Conservation (phyloP, 2,888 invertebrate species). For the Psylliodes chrysocephalus region DNA sequence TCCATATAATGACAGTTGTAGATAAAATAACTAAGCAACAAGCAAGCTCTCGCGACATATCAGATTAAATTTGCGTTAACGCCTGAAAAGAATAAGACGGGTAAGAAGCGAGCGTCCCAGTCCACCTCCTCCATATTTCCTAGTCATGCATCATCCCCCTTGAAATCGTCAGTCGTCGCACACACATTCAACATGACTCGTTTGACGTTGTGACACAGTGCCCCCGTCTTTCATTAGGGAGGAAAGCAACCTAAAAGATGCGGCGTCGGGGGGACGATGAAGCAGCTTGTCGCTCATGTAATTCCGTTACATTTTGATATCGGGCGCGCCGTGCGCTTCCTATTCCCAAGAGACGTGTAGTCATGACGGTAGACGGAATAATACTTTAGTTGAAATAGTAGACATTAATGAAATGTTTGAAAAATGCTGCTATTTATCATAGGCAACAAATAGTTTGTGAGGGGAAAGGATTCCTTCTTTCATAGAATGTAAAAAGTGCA, state of each 20-base stretch:
- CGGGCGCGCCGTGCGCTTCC: slow-evolving; percentile 29
- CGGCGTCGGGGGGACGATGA: slow-evolving; percentile 45
- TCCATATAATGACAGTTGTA: too few species aligned
- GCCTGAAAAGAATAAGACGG: not conserved
- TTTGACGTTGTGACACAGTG: slow-evolving; percentile 21
- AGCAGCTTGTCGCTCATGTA: slow-evolving; percentile 49
- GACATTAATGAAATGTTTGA: too few species aligned
- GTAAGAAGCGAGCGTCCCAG: not conserved
- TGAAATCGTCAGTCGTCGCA: not conserved
- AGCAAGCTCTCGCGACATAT: not conserved
- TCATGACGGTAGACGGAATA: not conserved
- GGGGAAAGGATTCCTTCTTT: too few species aligned
- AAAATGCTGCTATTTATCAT: too few species aligned
- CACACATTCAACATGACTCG: slow-evolving; percentile 16
- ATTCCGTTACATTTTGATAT: slow-evolving; percentile 49
- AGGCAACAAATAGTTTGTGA: too few species aligned
- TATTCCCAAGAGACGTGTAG: slow-evolving; percentile 11
- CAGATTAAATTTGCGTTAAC: not conserved
- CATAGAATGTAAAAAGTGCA: too few species aligned
- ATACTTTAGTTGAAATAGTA: not conserved
- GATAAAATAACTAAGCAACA: not conserved
- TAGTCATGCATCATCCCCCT: not conserved
- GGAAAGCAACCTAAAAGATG: slow-evolving; percentile 25
- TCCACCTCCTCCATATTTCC: not conserved
- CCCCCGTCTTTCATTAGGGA: slow-evolving; percentile 28